Evolutionary conservation across 2,797 vertebrate species (phyloP), one percentile per base, ranked within the genome.

Genomic region (Sebastes wilsoni): DNA sequence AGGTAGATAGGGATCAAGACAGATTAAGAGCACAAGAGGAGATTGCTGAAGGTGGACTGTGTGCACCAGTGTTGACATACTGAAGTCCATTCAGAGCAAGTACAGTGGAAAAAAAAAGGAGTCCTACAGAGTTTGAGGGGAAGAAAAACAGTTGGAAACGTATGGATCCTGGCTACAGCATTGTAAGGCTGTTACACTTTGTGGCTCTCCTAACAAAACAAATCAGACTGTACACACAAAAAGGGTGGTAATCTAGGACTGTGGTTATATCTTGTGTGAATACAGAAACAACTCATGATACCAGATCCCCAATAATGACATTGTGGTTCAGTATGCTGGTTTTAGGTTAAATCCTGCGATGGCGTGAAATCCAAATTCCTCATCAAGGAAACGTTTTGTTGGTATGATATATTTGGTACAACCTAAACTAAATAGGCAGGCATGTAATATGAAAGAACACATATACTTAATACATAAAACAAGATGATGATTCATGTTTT

Each of bases 1-100:
- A 95, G 92, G 93, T 94, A 95, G 93, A 92, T 87, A 82, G 81
- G 90, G 87, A 90, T 92, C 59, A 82, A 86, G 77, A 91, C 79
- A 90, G 80, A 86, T 56, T 69, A 83, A 83, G 81, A 87, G 85
- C 82, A 92, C 81, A 84, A 59, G 55, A 87, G 72, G 68, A 86
- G 56, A 65, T 55, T 46, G 65, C 75, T 73, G 66, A 62, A 73
- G 55, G 61, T 61, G 75, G 67, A 74, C 70, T 61, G 69, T 73
- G 74, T 77, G 76, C 79, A 79, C 66, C 65, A 12, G 42, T 80
- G 74, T 76, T 81, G 70, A 79, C 64, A 79, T 27, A 79, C 28
- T 79, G 7, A 77, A 46, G 66, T 77, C 72, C 77, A 77, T 85
- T 84, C 60, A 70, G 66, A 78, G 55, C 4, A 65, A 54, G n/a